phyloP scores from a whole-genome alignment of 2,888 invertebrate genomes.

The Andrena chrysosceles region DNA sequence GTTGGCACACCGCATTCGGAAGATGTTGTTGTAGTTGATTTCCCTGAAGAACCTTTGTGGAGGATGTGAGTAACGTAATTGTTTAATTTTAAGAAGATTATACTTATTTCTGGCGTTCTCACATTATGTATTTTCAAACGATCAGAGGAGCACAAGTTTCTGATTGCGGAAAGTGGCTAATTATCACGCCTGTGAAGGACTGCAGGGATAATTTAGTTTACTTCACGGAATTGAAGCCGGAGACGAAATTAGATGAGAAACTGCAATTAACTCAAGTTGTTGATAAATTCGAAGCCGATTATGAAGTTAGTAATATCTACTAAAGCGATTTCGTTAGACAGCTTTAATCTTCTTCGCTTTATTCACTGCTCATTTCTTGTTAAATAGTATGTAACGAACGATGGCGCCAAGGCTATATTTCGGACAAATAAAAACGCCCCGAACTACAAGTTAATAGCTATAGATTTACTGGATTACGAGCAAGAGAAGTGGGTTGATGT shows the following conservation, averaged over 20 bases:
- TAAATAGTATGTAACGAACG: constrained; percentile 94
- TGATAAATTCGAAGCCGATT: constrained; percentile 96
- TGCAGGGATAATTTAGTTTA: constrained; percentile 96
- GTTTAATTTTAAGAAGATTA: constrained; percentile 12
- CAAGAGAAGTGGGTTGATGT: constrained; percentile 94
- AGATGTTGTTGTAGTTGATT: constrained; percentile 95
- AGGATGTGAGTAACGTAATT: constrained; percentile 90
- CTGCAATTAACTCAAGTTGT: constrained; percentile 92
- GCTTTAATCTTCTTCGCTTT: constrained; percentile 13
- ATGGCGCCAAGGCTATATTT: constrained; percentile 92
- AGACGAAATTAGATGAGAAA: constrained; percentile 88
- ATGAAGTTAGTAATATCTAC: constrained; percentile 88
- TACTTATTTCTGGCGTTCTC: constrained; percentile 1
- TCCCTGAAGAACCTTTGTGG: constrained; percentile 96
- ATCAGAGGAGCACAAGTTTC: constrained; percentile 93
- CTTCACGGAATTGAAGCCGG: constrained; percentile 91
- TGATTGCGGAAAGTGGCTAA: constrained; percentile 96
- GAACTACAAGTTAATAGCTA: constrained; percentile 94
- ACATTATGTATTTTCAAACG: constrained; percentile 16
- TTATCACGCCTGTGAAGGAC: constrained; percentile 93
- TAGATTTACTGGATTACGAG: constrained; percentile 90
- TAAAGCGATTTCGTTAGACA: constrained; percentile 18
- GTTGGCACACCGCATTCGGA: constrained; percentile 94
- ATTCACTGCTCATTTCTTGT: constrained; percentile 16
- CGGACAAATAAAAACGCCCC: constrained; percentile 97